Evolutionary conservation across 2,888 invertebrate genomes (phyloP), one percentile per base, ranked within the genome.

Genomic region (Aproaerema taeniolella): DNA sequence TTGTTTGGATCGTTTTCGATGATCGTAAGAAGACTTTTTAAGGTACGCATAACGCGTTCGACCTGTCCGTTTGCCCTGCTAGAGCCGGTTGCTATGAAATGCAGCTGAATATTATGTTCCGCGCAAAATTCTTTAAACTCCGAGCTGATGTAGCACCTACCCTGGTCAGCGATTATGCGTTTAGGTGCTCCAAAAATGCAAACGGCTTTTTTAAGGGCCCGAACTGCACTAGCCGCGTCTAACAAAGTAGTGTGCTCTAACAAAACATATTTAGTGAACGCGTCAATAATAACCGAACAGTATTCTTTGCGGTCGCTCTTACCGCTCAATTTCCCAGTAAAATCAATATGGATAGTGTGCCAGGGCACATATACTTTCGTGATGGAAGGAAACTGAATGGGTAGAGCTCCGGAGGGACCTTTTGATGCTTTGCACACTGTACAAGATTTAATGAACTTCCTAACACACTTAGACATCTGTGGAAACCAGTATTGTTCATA

Each of bases 261-360:
- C n/a, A n/a, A n/a, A n/a, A n/a, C n/a, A n/a, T n/a, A n/a, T n/a
- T n/a, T n/a, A n/a, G n/a, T n/a, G n/a, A n/a, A n/a, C n/a, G n/a
- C n/a, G n/a, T n/a, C n/a, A n/a, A n/a, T n/a, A n/a, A n/a, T n/a
- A n/a, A n/a, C n/a, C n/a, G n/a, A n/a, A n/a, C n/a, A n/a, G n/a
- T n/a, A n/a, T n/a, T n/a, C n/a, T n/a, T n/a, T n/a, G n/a, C n/a
- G n/a, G n/a, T n/a, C n/a, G n/a, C n/a, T n/a, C n/a, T n/a, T n/a
- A n/a, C n/a, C n/a, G n/a, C n/a, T n/a, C n/a, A n/a, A n/a, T n/a
- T n/a, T n/a, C n/a, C n/a, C n/a, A n/a, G 20, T 20, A 13, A 44
- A 26, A 34, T 65, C 62, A 0, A 60, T 51, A 35, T 64, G 63
- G 8, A 62, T n/a, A 1, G 58, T 64, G 33, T 61, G 58, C 57